Evolutionary conservation across 2,888 invertebrate species (phyloP).

Genomic region (Rhopalosiphum nymphaeae): DNA sequence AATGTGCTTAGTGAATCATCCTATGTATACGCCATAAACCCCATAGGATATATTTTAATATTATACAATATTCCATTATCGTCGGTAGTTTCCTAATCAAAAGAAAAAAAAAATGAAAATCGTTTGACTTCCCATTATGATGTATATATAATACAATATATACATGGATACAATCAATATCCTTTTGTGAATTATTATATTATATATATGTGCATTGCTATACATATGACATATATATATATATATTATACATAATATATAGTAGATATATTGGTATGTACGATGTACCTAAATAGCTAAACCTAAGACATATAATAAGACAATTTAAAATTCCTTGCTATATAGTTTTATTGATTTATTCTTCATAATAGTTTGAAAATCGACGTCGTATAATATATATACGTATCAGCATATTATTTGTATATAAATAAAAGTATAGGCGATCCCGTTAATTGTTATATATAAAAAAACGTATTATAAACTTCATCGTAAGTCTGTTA

Average conservation of each 20-base stretch:
- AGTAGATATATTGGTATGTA: neutral
- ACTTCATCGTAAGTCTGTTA: neutral
- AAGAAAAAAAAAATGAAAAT: neutral
- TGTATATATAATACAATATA: neutral
- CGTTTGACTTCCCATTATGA: slow-evolving; percentile 9
- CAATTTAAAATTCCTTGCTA: neutral
- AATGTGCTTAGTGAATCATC: neutral
- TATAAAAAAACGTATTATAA: neutral
- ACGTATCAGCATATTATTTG: neutral
- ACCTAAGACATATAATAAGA: neutral
- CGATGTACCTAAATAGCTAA: neutral
- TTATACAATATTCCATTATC: neutral
- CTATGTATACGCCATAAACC: neutral
- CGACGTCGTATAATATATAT: neutral
- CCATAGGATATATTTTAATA: neutral
- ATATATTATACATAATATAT: too few species aligned
- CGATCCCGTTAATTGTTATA: neutral
- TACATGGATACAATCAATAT: neutral
- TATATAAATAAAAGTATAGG: neutral
- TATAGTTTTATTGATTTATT: neutral
- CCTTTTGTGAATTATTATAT: neutral
- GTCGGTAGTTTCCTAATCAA: slow-evolving; percentile 8
- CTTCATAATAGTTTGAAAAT: neutral
- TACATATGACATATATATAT: neutral
- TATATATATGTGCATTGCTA: neutral